Base-by-base conservation (phyloP, 1,140 invertebrate species). In the Babylonia areolata region DNA sequence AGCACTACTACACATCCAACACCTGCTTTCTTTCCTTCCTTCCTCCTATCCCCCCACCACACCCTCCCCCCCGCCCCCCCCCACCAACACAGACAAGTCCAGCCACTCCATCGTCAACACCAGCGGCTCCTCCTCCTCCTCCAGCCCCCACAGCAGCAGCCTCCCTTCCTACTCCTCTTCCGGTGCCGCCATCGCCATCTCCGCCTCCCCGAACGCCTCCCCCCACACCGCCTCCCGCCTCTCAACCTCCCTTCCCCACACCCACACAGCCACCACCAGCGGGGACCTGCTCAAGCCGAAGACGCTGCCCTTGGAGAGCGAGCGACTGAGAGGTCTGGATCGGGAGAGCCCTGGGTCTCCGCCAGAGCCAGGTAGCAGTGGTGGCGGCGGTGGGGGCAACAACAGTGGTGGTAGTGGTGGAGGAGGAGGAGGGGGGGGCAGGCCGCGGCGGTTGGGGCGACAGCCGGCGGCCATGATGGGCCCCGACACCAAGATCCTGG, bases 401-500 rank as follows among this genome's bases (percentile, higher is more conserved):
- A 58, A 35, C 81, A 69, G 35, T 20, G 75, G 88, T 35, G 46
- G 46, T 6, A 51, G 46, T 51, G 46, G 46, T 51, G 46, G 46
- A 20, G 46, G 46, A 11, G 69, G 46, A 23, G 51, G 77, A 6
- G 71, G 37, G 28, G 64, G 40, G 23, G 71, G 87, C 28, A 84
- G 86, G 89, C 80, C 73, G 0, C 86, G 91, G 0, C 78, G 89
- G 33, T 82, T 87, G 54, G 91, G 93, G 2, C 88, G 93, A n/a
- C 91, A 93, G 78, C 89, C 89, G 5, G 86, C 90, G 11, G 58
- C 88, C 35, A 91, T 91, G 88, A 89, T 89, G 77, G 92, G 92
- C 35, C 92, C 91, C n/a, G 95, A 95, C 87, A 94, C 94, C 0
- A 98, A 98, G 95, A 97, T 99, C 64, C 96, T 99, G 92, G 96